phyloP scores from a whole-genome alignment of 1,140 invertebrate genomes.

The Choristoneura fumiferana region DNA sequence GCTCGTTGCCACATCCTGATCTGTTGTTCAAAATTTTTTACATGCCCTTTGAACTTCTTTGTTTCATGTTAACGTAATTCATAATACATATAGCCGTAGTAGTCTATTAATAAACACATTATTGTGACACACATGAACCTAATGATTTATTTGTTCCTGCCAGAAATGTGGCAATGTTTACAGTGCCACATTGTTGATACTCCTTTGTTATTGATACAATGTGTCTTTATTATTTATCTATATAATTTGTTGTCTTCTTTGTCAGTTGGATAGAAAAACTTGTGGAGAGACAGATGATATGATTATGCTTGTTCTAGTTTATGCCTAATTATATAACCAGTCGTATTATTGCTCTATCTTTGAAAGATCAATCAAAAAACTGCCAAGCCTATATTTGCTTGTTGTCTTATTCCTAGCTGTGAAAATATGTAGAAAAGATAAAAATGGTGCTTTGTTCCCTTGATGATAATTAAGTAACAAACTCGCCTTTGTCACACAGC shows the following conservation, averaged over 20 bases:
- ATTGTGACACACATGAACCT: background rate
- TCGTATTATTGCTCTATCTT: no score
- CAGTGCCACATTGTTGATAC: background rate
- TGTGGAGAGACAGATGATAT: no score
- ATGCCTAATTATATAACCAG: no score
- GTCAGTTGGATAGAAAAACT: no score
- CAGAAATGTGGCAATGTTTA: constrained; percentile 7
- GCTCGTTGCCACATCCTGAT: background rate
- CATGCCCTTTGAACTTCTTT: background rate
- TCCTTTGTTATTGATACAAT: constrained; percentile 9
- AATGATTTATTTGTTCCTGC: constrained; percentile 3
- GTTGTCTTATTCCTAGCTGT: no score
- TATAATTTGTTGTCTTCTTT: background rate
- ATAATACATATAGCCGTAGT: background rate
- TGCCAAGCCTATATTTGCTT: no score
- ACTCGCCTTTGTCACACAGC: no score
- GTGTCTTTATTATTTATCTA: background rate
- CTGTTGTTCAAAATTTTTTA: background rate
- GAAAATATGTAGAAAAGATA: no score
- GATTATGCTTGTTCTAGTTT: no score
- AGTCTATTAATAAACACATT: background rate
- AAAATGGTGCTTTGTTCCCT: no score
- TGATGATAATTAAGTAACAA: no score
- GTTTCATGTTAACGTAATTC: constrained; percentile 1
- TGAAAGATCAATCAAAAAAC: no score